phyloP scores from a whole-genome alignment of 2,888 invertebrate genomes.

The Aporophyla nigra region DNA sequence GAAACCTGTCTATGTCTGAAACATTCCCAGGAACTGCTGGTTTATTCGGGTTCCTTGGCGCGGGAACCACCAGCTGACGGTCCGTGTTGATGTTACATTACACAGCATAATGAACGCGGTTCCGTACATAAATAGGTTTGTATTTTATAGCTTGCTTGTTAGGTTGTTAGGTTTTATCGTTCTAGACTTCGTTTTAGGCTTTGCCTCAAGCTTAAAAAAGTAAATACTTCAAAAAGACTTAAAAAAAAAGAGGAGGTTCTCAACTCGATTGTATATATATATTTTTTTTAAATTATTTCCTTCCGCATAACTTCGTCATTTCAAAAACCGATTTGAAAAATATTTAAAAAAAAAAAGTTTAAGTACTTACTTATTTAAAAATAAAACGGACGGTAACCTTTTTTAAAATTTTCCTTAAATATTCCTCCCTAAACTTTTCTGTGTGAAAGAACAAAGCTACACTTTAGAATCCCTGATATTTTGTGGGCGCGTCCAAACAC shows the following conservation, averaged over 20 bases:
- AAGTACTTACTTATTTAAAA: too few relatives aligned
- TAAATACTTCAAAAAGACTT: too few relatives aligned
- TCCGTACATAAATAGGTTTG: neutral
- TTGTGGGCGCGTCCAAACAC: neutral
- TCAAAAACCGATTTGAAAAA: too few relatives aligned
- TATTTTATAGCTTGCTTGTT: neutral
- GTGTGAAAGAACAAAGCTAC: neutral
- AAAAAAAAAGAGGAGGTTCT: too few relatives aligned
- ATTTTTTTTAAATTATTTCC: too few relatives aligned
- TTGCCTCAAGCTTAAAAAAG: neutral
- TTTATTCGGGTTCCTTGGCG: conserved; percentile 7
- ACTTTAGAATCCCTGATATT: neutral
- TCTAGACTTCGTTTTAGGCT: neutral
- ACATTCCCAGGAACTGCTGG: neutral
- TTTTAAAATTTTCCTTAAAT: too few relatives aligned
- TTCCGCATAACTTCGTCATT: too few relatives aligned
- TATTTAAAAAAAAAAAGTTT: too few relatives aligned
- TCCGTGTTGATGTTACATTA: conserved; percentile 47
- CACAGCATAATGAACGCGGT: conserved; percentile 25
- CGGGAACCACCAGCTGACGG: conserved; percentile 50
- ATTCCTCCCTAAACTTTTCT: neutral
- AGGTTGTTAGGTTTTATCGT: neutral
- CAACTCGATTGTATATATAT: too few relatives aligned
- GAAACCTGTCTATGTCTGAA: neutral
- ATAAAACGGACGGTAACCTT: too few relatives aligned